Conservation (phyloP, 2,888 invertebrate genomes). For the Drepana falcataria region DNA sequence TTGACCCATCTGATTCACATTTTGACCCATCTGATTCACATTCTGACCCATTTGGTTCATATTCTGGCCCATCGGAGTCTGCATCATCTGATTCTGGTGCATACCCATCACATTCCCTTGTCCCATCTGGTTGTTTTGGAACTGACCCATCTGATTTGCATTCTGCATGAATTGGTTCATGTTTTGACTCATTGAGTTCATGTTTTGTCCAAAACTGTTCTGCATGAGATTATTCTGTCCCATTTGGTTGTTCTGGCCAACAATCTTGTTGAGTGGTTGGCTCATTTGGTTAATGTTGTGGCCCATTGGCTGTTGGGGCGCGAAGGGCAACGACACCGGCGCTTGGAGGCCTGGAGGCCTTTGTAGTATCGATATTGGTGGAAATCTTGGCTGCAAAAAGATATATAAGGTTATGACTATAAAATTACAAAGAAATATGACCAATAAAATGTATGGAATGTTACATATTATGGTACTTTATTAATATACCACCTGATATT, state of each 20-base stretch:
- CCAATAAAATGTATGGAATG: too few species aligned
- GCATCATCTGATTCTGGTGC: slow-evolving; percentile 17
- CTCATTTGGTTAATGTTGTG: slow-evolving; percentile 29
- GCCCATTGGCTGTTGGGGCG: slow-evolving; percentile 52
- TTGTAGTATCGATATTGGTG: slow-evolving; percentile 63
- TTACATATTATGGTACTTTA: too few species aligned
- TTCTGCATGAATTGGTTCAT: slow-evolving; percentile 24
- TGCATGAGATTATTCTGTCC: slow-evolving; percentile 32
- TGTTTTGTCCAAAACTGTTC: slow-evolving; percentile 29
- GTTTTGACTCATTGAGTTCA: slow-evolving; percentile 22
- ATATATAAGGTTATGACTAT: background rate
- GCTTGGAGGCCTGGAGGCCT: slow-evolving; percentile 65
- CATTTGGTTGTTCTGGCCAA: slow-evolving; percentile 33
- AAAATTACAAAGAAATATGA: too few species aligned
- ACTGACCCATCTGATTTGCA: slow-evolving; percentile 27
- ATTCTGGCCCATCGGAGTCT: slow-evolving; percentile 19
- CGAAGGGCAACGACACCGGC: slow-evolving; percentile 62
- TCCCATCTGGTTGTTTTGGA: slow-evolving; percentile 37
- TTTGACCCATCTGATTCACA: slow-evolving; percentile 25
- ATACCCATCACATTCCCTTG: slow-evolving; percentile 26
- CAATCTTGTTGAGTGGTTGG: slow-evolving; percentile 48
- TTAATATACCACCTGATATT: too few species aligned
- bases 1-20: slow-evolving; percentile 27
- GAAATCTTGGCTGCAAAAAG: slow-evolving; percentile 61
- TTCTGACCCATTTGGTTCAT: slow-evolving; percentile 24